Evolutionary conservation across 2,113 vertebrate species (phyloP).

Genomic region (Montifringilla adamsi): DNA sequence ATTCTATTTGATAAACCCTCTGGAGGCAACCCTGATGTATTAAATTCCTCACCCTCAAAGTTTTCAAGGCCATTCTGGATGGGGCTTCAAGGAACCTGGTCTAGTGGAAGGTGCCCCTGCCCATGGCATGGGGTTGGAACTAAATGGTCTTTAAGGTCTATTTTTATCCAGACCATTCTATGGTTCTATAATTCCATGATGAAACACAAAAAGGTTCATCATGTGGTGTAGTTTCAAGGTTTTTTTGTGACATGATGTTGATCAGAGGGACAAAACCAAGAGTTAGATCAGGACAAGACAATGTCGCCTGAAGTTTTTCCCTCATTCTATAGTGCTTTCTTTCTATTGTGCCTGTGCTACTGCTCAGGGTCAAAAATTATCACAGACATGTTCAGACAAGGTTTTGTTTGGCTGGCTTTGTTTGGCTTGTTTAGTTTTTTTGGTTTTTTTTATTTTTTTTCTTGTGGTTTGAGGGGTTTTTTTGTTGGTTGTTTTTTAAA

Average conservation of each 20-base stretch:
- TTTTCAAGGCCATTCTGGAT: not conserved
- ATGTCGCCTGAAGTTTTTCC: not conserved
- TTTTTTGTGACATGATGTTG: not conserved
- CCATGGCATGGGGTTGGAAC: not conserved
- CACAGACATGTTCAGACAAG: not conserved
- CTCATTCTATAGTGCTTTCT: not conserved
- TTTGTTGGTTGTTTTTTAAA: too few species aligned
- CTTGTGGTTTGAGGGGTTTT: not conserved
- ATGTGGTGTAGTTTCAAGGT: not conserved
- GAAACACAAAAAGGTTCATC: not conserved
- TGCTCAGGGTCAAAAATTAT: not conserved
- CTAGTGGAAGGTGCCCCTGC: not conserved
- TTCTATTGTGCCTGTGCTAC: not conserved
- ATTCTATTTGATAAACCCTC: not conserved
- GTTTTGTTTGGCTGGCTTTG: not conserved
- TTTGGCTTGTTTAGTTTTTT: not conserved
- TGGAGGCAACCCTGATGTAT: not conserved
- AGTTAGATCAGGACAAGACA: not conserved
- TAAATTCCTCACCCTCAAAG: not conserved
- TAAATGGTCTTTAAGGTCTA: too few species aligned
- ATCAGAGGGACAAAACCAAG: not conserved
- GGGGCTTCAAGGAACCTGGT: not conserved
- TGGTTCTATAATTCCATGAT: not conserved
- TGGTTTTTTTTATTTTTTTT: too few species aligned
- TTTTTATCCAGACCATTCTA: not conserved